A percentile compares a stretch with the other conserved stretches of the same genome.
Evolutionary conservation across 2,797 vertebrate genomes (phyloP).

Genomic region (Hyperoplus lanceolatus): DNA sequence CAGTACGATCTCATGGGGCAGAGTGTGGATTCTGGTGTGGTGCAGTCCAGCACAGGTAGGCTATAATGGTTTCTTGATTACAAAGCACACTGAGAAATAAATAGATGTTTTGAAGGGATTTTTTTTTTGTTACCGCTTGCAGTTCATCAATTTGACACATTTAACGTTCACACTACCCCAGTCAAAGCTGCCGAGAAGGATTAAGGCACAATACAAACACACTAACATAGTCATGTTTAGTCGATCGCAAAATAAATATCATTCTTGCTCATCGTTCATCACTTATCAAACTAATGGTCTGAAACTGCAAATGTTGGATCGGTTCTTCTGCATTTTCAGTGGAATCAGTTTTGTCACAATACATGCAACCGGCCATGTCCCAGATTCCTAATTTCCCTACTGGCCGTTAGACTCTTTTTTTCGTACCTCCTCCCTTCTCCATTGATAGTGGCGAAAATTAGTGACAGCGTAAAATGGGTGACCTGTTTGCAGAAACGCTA

Average conservation of each 20-base stretch:
- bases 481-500: conserved; percentile 62
- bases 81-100: background rate
- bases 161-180: background rate
- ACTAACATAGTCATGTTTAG: background rate
- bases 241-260: no score
- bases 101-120: background rate
- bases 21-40: conserved; percentile 95
- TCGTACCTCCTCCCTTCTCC: conserved; percentile 51
- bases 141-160: background rate
- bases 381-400: conserved; percentile 74
- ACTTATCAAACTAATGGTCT: background rate
- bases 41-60: conserved; percentile 97
- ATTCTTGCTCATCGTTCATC: background rate
- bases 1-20: conserved; percentile 98
- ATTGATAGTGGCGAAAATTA: conserved; percentile 69
- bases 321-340: conserved; percentile 29
- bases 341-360: conserved; percentile 42
- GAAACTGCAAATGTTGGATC: conserved; percentile 31
- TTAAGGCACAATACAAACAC: background rate
- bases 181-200: background rate
- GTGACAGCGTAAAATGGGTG: conserved; percentile 70
- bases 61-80: conserved; percentile 5
- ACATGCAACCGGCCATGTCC: conserved; percentile 63
- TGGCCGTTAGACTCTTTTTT: conserved; percentile 45
- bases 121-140: background rate